Evolutionary conservation across 1,140 invertebrate species (phyloP).

Genomic region (Zeugodacus cucurbitae): DNA sequence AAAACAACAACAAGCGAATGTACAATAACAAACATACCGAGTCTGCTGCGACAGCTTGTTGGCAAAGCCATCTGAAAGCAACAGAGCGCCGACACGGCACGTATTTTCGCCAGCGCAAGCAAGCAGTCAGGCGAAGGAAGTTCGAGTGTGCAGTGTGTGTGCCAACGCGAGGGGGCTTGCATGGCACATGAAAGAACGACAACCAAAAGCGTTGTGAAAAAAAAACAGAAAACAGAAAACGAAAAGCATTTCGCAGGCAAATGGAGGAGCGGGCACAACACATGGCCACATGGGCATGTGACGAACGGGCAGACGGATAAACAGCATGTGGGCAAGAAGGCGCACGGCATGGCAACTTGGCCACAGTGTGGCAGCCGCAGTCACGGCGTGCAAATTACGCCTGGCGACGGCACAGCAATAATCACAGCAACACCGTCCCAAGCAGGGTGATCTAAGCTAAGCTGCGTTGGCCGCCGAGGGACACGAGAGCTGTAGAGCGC

Average conservation of each 20-base stretch:
- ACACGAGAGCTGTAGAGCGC: background rate
- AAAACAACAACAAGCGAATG: background rate
- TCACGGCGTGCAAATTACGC: conserved; percentile 33
- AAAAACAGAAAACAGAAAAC: background rate
- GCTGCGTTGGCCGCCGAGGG: background rate
- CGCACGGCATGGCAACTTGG: background rate
- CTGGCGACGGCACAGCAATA: background rate
- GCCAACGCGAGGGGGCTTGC: background rate
- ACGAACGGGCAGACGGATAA: background rate
- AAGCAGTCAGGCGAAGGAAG: background rate
- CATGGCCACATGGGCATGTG: conserved; percentile 4
- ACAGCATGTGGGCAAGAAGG: background rate
- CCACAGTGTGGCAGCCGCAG: conserved; percentile 1
- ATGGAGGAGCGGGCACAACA: background rate
- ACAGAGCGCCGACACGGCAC: background rate
- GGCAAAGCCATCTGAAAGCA: conserved; percentile 19
- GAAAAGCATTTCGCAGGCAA: conserved; percentile 10
- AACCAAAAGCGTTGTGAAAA: background rate
- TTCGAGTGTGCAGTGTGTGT: background rate
- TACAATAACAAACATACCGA: background rate
- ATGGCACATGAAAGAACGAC: background rate
- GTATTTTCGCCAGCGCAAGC: conserved; percentile 18
- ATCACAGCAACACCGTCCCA: background rate
- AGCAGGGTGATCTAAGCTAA: conserved; percentile 4
- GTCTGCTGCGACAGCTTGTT: background rate